Conservation (phyloP, 1,140 invertebrate species). For the Nylanderia fulva region DNA sequence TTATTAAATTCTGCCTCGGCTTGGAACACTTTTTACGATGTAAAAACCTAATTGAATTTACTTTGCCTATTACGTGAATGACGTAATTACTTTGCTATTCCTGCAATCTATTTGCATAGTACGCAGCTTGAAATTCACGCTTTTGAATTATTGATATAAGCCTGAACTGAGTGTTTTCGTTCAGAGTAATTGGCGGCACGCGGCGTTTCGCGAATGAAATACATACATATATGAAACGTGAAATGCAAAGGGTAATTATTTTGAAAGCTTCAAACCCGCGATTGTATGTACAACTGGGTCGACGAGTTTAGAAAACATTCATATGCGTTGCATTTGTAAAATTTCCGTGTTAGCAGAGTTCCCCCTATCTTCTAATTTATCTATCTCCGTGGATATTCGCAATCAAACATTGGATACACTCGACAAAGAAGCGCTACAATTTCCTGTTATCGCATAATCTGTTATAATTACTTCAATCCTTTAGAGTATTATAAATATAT, state of each 20-base stretch:
- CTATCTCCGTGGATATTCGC: slow-evolving; percentile 23
- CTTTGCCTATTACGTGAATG: neutral
- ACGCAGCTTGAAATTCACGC: slow-evolving; percentile 4
- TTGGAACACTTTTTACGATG: neutral
- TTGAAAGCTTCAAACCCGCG: slow-evolving; percentile 12
- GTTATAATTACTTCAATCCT: slow-evolving; percentile 25
- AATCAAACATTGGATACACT: slow-evolving; percentile 11
- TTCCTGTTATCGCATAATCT: slow-evolving; percentile 27
- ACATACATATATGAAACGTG: slow-evolving; percentile 11
- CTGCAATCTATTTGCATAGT: neutral
- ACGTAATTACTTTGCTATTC: neutral
- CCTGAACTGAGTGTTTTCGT: neutral
- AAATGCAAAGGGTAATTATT: slow-evolving; percentile 35
- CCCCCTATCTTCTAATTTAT: slow-evolving; percentile 22
- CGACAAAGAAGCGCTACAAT: slow-evolving; percentile 9
- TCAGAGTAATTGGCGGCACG: slow-evolving; percentile 25
- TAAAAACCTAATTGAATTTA: neutral
- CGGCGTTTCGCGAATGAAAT: slow-evolving; percentile 33
- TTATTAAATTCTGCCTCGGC: neutral
- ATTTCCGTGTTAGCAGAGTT: slow-evolving; percentile 7
- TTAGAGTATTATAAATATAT: slow-evolving; percentile 29
- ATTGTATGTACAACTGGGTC: slow-evolving; percentile 20
- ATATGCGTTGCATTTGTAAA: neutral
- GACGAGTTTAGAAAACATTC: slow-evolving; percentile 25
- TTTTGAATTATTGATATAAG: slow-evolving; percentile 25